Percentiles rank a stretch among this genome's conserved stretches.
Conservation (phyloP, 2,797 vertebrate species). For the Platalea minor region DNA sequence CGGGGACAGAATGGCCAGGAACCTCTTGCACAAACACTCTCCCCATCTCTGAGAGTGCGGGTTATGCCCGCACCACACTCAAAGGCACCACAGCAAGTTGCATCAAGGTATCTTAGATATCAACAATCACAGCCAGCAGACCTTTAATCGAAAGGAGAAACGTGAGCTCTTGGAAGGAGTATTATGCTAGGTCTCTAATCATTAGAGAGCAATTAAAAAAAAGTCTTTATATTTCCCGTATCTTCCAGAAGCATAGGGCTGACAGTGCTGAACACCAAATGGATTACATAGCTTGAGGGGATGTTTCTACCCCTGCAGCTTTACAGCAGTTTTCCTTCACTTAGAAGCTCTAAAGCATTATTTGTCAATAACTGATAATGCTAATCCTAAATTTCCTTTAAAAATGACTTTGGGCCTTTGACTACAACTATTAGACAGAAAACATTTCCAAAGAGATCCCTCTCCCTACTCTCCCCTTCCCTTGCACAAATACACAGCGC, state of each 20-base stretch:
- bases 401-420: not conserved
- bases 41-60: not conserved
- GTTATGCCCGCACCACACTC: not conserved
- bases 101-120: not conserved
- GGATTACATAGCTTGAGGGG: not conserved
- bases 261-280: not conserved
- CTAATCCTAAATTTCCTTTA: not conserved
- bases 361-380: constrained; percentile 19
- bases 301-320: not conserved
- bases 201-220: not conserved
- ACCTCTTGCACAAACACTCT: not conserved
- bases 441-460: not conserved
- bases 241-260: not conserved
- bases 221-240: not conserved
- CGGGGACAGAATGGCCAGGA: not conserved
- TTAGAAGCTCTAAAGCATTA: not conserved
- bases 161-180: not conserved
- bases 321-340: not conserved
- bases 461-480: not conserved
- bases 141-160: not conserved
- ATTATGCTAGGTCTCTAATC: not conserved
- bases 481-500: not conserved
- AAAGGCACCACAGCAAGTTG: not conserved
- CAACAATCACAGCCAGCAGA: not conserved
- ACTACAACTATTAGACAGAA: not conserved